Evolutionary conservation across 2,888 invertebrate species (phyloP).

Genomic region (Drosophila hamatofila): DNA sequence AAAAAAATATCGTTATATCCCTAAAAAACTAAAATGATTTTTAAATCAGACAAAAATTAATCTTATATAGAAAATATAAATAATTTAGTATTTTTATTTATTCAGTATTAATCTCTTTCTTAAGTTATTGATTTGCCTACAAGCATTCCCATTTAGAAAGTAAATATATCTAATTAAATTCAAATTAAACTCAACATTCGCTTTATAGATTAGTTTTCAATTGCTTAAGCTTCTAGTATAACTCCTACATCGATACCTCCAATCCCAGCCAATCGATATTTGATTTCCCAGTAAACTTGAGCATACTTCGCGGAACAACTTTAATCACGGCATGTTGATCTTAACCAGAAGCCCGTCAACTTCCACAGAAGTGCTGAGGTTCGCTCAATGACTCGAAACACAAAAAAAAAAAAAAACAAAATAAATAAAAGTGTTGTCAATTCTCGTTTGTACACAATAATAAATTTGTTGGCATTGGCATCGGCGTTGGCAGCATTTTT

Average conservation of each 20-base stretch:
- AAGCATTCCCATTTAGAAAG: neutral
- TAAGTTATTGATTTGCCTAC: neutral
- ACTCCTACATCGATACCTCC: neutral
- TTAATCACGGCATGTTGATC: constrained; percentile 1
- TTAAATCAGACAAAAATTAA: too few relatives aligned
- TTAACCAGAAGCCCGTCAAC: constrained; percentile 4
- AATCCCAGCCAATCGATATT: neutral
- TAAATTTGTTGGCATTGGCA: constrained; percentile 33
- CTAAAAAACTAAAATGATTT: too few relatives aligned
- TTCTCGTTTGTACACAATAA: constrained; percentile 5
- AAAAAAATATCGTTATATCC: too few relatives aligned
- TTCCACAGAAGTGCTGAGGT: neutral
- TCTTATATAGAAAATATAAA: too few relatives aligned
- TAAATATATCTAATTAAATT: neutral
- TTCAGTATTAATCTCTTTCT: too few relatives aligned
- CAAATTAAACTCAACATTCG: neutral
- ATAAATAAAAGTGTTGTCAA: constrained; percentile 1
- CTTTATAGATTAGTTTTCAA: neutral
- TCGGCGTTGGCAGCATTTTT: constrained; percentile 33
- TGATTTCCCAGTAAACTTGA: neutral
- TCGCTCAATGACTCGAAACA: neutral
- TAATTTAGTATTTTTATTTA: too few relatives aligned
- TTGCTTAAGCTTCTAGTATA: neutral
- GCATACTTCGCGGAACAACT: neutral
- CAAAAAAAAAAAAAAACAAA: neutral